These are phyloP conservation scores for Aegotheles bennettii DNA, from an alignment of 2,113 vertebrate genomes.

Conservation along the genomic window DNA sequence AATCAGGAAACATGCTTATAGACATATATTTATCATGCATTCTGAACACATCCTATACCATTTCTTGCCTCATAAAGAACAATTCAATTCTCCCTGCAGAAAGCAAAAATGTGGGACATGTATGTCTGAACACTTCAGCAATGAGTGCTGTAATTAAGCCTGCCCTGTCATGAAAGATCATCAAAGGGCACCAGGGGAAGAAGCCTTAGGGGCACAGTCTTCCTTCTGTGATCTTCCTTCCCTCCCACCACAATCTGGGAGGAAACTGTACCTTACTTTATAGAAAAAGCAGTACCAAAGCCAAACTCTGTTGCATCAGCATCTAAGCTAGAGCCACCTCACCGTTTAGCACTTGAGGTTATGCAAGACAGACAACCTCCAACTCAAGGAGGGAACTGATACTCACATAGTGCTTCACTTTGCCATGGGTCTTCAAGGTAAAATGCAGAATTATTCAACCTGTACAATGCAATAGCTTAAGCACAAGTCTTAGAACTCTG, in stretches of 20 bases:
- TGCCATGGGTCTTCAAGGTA: background rate
- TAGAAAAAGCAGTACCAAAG: background rate
- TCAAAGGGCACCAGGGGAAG: background rate
- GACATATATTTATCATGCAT: background rate
- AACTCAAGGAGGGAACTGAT: background rate
- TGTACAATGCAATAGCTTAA: background rate
- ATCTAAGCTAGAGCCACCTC: background rate
- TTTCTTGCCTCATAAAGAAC: background rate
- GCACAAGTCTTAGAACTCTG: background rate
- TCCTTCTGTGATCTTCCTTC: background rate
- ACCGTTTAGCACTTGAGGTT: background rate
- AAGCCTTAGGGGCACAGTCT: background rate
- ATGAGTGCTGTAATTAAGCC: background rate
- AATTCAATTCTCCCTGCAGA: background rate
- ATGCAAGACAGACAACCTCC: rapidly evolving
- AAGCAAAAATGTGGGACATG: background rate
- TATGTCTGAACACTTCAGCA: background rate
- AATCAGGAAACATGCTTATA: background rate
- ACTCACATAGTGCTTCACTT: background rate
- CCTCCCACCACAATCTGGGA: background rate
- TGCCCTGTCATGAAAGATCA: background rate
- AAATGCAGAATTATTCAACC: background rate
- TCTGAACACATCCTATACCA: background rate
- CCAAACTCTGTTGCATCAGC: background rate
- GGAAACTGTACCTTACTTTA: background rate